These are phyloP conservation scores for Ectobius pallidus DNA, from an alignment of 2,888 invertebrate species.

Conservation along the genomic window DNA sequence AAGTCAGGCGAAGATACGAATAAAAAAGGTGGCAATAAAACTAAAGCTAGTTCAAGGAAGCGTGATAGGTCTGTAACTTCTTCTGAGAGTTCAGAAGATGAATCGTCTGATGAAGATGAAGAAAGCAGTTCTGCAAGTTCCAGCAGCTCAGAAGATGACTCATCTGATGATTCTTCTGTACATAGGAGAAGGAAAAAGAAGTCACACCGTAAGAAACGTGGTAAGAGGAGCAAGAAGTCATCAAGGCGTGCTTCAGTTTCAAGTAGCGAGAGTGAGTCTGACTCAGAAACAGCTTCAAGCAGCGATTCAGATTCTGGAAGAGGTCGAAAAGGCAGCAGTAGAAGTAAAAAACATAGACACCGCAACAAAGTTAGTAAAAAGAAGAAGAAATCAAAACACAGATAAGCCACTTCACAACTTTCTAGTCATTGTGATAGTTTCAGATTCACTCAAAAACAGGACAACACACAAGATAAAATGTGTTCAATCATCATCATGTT, in stretches of 20 bases:
- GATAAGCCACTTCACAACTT: conserved; percentile 28
- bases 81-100: conserved; percentile 31
- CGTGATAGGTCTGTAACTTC: conserved; percentile 54
- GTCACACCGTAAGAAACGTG: conserved; percentile 15
- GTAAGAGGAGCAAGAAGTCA: conserved; percentile 52
- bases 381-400: conserved; percentile 47
- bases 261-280: conserved; percentile 51
- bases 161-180: conserved; percentile 34
- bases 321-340: conserved; percentile 25
- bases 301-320: conserved; percentile 39
- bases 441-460: too few relatives aligned
- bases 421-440: conserved; percentile 12
- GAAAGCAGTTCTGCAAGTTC: conserved; percentile 57
- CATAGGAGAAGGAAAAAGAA: conserved; percentile 34
- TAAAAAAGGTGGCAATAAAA: conserved; percentile 52
- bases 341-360: conserved; percentile 46
- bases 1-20: conserved; percentile 53
- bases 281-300: conserved; percentile 45
- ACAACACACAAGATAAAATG: too few relatives aligned
- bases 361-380: conserved; percentile 41
- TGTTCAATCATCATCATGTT: too few relatives aligned
- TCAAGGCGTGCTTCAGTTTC: conserved; percentile 63
- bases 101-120: conserved; percentile 31
- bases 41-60: conserved; percentile 57
- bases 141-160: conserved; percentile 35